A percentile compares a stretch with the other conserved stretches of the same genome.
These are phyloP conservation scores for Scartelaos histophorus DNA, from an alignment of 2,113 vertebrate genomes.

Conservation along the genomic window DNA sequence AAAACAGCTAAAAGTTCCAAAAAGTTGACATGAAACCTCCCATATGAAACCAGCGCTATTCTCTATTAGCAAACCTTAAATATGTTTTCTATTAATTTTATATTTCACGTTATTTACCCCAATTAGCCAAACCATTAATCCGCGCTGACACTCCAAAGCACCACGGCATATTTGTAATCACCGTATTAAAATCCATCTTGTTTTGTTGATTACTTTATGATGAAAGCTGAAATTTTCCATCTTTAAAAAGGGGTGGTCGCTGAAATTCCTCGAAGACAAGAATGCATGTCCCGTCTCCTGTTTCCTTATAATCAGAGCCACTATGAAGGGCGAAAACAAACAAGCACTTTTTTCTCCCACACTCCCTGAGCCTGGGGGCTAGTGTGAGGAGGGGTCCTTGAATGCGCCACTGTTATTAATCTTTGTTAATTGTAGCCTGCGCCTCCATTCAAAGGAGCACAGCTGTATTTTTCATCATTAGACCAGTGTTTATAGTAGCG, in stretches of 20 bases:
- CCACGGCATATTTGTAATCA: no score
- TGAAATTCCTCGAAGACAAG: conserved; percentile 46
- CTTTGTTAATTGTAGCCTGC: conserved; percentile 71
- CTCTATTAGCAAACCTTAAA: no score
- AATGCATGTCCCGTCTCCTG: conserved; percentile 45
- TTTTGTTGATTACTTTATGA: conserved; percentile 38
- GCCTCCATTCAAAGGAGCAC: conserved; percentile 48
- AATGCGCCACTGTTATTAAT: conserved; percentile 71
- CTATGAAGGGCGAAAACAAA: conserved; percentile 68
- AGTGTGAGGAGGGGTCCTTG: conserved; percentile 35
- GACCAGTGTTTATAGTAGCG: conserved; percentile 33
- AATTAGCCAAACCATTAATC: no score
- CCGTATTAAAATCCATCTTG: neutral
- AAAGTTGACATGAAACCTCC: no score
- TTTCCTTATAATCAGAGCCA: conserved; percentile 69
- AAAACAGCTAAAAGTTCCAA: no score
- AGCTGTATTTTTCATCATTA: conserved; percentile 69
- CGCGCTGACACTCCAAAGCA: no score
- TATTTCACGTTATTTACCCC: no score
- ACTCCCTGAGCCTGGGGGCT: conserved; percentile 48
- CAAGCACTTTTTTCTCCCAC: conserved; percentile 64
- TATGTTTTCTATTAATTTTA: no score
- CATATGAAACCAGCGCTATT: no score
- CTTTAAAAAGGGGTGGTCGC: neutral
- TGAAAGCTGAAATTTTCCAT: conserved; percentile 17